Percentiles rank a stretch among this genome's conserved stretches.
Evolutionary conservation across 2,888 invertebrate species (phyloP).

Genomic region (Limnephilus marmoratus): DNA sequence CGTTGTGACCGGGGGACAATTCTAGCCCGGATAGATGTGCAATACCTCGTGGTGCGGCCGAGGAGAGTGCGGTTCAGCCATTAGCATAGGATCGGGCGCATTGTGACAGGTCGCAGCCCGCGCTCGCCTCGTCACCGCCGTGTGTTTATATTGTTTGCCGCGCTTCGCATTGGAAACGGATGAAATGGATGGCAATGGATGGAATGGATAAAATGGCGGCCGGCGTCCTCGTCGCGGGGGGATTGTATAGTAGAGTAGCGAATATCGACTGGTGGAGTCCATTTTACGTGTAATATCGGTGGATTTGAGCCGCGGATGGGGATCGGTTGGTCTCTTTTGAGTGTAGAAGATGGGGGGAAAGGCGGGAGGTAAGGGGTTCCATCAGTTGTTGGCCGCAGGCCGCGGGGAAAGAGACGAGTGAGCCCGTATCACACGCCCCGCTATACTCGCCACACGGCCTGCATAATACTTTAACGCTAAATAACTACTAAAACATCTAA

Average conservation of each 20-base stretch:
- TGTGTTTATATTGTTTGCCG: constrained; percentile 36
- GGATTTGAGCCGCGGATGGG: constrained; percentile 62
- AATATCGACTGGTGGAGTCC: constrained; percentile 61
- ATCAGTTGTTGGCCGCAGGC: constrained; percentile 63
- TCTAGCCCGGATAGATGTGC: constrained; percentile 59
- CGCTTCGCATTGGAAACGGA: constrained; percentile 54
- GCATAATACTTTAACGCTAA: not conserved
- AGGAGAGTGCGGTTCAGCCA: not conserved
- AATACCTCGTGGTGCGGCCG: constrained; percentile 49
- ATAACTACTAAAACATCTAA: not conserved
- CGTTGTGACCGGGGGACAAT: constrained; percentile 53
- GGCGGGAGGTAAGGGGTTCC: constrained; percentile 55
- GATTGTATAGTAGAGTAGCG: constrained; percentile 51
- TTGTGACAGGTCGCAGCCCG: constrained; percentile 36
- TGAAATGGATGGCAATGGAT: constrained; percentile 49
- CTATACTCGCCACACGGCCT: not conserved
- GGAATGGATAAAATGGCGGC: constrained; percentile 53
- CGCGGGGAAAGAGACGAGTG: constrained; percentile 56
- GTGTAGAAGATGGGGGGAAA: constrained; percentile 52
- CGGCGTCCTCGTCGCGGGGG: constrained; percentile 50
- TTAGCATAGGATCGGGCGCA: constrained; percentile 39
- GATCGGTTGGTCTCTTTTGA: constrained; percentile 60
- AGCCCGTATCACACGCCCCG: constrained; percentile 48
- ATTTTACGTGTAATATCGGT: constrained; percentile 63
- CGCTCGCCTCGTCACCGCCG: constrained; percentile 4